Evolutionary conservation across 2,113 vertebrate genomes (phyloP).

Genomic region (Labrus mixtus): DNA sequence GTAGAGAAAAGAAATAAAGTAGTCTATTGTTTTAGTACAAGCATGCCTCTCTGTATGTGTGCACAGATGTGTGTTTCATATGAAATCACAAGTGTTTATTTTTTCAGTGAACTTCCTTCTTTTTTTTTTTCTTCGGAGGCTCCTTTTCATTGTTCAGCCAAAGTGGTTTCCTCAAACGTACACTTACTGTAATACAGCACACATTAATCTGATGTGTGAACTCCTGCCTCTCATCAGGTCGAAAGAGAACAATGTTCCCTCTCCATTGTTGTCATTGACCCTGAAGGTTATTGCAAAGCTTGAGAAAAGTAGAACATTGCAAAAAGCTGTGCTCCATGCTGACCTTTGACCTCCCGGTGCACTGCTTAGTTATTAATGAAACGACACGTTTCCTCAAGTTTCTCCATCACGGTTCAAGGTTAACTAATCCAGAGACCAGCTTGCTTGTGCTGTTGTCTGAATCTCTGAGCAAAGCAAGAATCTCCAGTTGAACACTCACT

Average conservation of each 20-base stretch:
- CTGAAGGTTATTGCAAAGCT: conserved; percentile 64
- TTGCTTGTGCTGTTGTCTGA: conserved; percentile 37
- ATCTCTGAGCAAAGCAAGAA: conserved; percentile 26
- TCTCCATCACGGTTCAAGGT: conserved; percentile 62
- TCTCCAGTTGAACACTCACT: conserved; percentile 17
- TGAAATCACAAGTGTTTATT: conserved; percentile 54
- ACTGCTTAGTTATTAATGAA: conserved; percentile 70
- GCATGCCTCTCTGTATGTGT: conserved; percentile 43
- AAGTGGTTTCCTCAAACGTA: conserved; percentile 77
- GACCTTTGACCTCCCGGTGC: conserved; percentile 56
- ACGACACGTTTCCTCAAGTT: conserved; percentile 61
- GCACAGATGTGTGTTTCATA: conserved; percentile 28
- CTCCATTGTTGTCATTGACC: conserved; percentile 77
- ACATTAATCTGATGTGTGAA: conserved; percentile 72
- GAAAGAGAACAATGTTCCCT: conserved; percentile 47
- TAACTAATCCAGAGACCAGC: conserved; percentile 53
- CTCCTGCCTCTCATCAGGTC: conserved; percentile 66
- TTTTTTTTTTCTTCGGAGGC: conserved; percentile 37
- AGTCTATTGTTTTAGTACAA: conserved; percentile 63
- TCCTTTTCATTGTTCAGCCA: conserved; percentile 74
- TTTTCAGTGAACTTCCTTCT: conserved; percentile 76
- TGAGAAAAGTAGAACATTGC: conserved; percentile 64
- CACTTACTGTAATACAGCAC: conserved; percentile 64
- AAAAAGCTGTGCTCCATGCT: conserved; percentile 33
- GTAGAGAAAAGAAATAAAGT: conserved; percentile 50